These are phyloP conservation scores for Gouania willdenowi DNA, from an alignment of 2,797 vertebrate genomes.

Conservation along the genomic window DNA sequence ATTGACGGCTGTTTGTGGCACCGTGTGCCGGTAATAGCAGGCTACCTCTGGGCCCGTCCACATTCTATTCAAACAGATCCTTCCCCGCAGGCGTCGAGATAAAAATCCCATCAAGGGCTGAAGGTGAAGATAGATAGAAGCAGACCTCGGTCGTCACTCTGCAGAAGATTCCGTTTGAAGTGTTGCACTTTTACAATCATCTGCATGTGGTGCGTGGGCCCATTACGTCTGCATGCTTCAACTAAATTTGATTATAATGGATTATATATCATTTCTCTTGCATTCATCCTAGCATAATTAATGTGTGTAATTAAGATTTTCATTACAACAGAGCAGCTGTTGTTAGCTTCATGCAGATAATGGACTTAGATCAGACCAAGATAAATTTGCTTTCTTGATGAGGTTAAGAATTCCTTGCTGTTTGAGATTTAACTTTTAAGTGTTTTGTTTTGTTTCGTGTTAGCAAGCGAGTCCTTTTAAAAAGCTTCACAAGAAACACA, in stretches of 20 bases:
- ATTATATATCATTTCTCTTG: slow-evolving; percentile 66
- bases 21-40: slow-evolving; percentile 56
- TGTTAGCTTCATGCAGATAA: slow-evolving; percentile 74
- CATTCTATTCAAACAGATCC: slow-evolving; percentile 61
- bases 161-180: slow-evolving; percentile 25
- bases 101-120: slow-evolving; percentile 66
- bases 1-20: slow-evolving; percentile 61
- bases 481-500: slow-evolving; percentile 4
- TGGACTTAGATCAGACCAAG: slow-evolving; percentile 73
- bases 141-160: slow-evolving; percentile 35
- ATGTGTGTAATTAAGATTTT: slow-evolving; percentile 78
- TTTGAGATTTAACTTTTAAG: slow-evolving; percentile 50
- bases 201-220: slow-evolving; percentile 34
- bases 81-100: slow-evolving; percentile 60
- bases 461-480: slow-evolving; percentile 18
- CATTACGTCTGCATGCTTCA: slow-evolving; percentile 59
- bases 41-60: slow-evolving; percentile 62
- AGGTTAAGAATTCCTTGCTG: slow-evolving; percentile 62
- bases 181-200: slow-evolving; percentile 26
- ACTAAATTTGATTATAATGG: slow-evolving; percentile 69
- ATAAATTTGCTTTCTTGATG: slow-evolving; percentile 75
- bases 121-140: slow-evolving; percentile 55
- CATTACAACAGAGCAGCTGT: slow-evolving; percentile 77
- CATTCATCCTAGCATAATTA: slow-evolving; percentile 72
- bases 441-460: slow-evolving; percentile 37